These are phyloP conservation scores for Natrix natrix DNA, from an alignment of 2,797 vertebrate genomes.

Conservation along the genomic window DNA sequence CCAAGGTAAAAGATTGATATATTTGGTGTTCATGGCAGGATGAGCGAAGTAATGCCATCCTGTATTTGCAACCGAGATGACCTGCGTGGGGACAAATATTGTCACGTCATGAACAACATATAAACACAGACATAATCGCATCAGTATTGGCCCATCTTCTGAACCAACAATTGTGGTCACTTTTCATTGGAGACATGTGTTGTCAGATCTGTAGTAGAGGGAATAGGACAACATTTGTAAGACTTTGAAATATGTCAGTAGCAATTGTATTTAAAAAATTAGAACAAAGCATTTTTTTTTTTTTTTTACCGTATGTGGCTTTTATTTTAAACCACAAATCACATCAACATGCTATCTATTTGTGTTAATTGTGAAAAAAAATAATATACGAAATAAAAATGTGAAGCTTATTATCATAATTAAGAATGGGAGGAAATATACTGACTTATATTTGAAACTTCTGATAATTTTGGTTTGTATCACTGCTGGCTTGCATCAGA, in stretches of 20 bases:
- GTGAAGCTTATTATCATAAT: conserved; percentile 47
- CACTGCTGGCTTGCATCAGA: conserved; percentile 43
- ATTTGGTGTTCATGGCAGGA: too few species aligned
- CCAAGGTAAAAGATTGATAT: too few species aligned
- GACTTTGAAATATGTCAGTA: conserved; percentile 59
- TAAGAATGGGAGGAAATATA: conserved; percentile 54
- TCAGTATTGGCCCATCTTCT: conserved; percentile 46
- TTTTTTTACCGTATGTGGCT: conserved; percentile 17
- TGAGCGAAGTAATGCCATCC: too few species aligned
- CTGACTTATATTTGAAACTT: conserved; percentile 54
- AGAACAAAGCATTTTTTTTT: too few species aligned
- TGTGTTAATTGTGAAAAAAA: conserved; percentile 33
- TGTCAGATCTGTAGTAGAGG: conserved; percentile 56
- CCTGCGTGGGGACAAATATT: too few species aligned
- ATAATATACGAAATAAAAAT: conserved; percentile 50
- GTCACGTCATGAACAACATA: conserved; percentile 38
- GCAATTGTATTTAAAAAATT: conserved; percentile 55
- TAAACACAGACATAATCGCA: conserved; percentile 46
- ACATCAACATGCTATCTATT: conserved; percentile 34
- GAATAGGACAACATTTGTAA: too few species aligned
- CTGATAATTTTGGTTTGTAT: conserved; percentile 59
- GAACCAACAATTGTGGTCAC: conserved; percentile 31
- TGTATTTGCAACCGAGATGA: too few species aligned
- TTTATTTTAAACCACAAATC: conserved; percentile 9
- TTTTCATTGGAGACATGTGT: conserved; percentile 51